A percentile compares a stretch with the other conserved stretches of the same genome.
These are phyloP conservation scores for Apogon talboti DNA, from an alignment of 2,797 vertebrate genomes.

Conservation along the genomic window DNA sequence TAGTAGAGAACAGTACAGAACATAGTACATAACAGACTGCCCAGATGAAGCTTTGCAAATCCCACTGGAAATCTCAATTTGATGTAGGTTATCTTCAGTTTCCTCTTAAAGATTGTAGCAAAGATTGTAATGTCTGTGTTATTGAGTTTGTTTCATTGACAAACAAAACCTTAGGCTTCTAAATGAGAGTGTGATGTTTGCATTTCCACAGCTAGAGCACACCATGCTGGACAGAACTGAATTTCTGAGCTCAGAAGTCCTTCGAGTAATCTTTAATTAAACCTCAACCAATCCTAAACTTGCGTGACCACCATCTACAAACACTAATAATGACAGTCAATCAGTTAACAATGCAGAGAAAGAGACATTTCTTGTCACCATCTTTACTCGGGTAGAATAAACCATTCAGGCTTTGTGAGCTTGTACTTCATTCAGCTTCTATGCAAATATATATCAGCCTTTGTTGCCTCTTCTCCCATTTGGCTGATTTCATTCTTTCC, in stretches of 20 bases:
- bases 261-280: constrained; percentile 62
- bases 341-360: constrained; percentile 12
- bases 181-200: background rate
- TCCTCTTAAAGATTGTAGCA: constrained; percentile 2
- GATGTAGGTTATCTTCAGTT: constrained; percentile 27
- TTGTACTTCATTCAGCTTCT: constrained; percentile 26
- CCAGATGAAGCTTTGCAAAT: constrained; percentile 31
- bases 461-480: constrained; percentile 59
- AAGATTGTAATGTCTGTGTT: background rate
- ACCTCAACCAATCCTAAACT: constrained; percentile 59
- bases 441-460: constrained; percentile 36
- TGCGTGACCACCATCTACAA: constrained; percentile 27
- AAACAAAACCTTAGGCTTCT: background rate
- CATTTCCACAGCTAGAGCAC: constrained; percentile 57
- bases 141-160: constrained; percentile 2
- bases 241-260: constrained; percentile 54
- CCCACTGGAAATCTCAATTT: background rate
- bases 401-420: constrained; percentile 30
- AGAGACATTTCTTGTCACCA: constrained; percentile 26
- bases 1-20: constrained; percentile 47
- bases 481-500: constrained; percentile 60
- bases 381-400: constrained; percentile 27
- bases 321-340: constrained; percentile 15
- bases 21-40: constrained; percentile 35
- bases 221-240: constrained; percentile 39